Evolutionary conservation across 2,888 invertebrate genomes (phyloP), one percentile per base, ranked within the genome.

Genomic region (Aphodius sticticus): DNA sequence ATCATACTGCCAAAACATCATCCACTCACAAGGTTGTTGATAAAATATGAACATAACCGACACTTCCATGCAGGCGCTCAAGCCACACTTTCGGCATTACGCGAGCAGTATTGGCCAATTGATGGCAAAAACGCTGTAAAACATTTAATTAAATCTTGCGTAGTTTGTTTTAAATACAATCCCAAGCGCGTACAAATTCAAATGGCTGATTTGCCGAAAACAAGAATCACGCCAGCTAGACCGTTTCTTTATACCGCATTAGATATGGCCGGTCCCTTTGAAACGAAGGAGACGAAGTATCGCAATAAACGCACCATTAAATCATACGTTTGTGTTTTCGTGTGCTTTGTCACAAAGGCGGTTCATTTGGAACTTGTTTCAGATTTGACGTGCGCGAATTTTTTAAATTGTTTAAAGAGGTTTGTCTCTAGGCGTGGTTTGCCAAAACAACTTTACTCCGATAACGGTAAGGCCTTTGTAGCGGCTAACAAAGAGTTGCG

Each of bases 11-110:
- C 78, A 26, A 16, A 16, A 15, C 76, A 74, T 69, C 69, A 78
- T 37, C 12, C 26, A 26, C 38, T 77, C 14, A 78, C 78, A 14
- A 69, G 16, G 14, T 69, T 77, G 9, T 71, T 79, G 70, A 72
- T 78, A 12, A 71, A 26, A 35, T 15, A 79, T 26, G 35, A 69
- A 37, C 72, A 78, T 38, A 7, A 38, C 7, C 35, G 35, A 36
- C 37, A 72, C 26, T 72, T 79, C 14, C 78, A 86, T 72, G 81
- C 84, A 0, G 85, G 86, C 0, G 76, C 81, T 15, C 85, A 85
- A 81, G 77, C 82, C 0, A 85, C 85, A 0, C 69, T 86, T n/a
- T 81, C 80, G 2, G 74, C 74, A 15, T 16, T 82, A 70, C 36
- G 82, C 26, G 76, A 80, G 16, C 37, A 81, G 71, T 83, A 76